phyloP scores from a whole-genome alignment of 2,797 vertebrate genomes.

The Pseudotriccus pelzelni region DNA sequence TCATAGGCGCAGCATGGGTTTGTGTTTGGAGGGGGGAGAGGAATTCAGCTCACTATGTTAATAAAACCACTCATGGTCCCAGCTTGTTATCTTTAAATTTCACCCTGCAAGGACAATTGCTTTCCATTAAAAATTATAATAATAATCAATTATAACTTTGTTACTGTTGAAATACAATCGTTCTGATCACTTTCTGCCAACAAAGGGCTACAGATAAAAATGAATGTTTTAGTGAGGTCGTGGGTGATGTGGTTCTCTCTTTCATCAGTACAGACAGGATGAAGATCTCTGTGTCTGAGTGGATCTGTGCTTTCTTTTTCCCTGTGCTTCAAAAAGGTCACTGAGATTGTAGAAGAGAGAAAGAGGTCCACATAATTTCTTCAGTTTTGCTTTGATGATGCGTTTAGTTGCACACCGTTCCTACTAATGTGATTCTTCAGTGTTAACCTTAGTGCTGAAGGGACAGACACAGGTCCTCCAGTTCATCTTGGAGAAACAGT shows the following conservation, averaged over 20 bases:
- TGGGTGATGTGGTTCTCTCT: neutral
- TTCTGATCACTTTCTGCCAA: neutral
- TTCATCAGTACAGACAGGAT: neutral
- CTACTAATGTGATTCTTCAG: neutral
- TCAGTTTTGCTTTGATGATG: neutral
- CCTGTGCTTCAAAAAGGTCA: neutral
- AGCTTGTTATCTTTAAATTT: conserved; percentile 44
- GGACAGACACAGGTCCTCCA: neutral
- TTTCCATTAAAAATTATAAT: conserved; percentile 4
- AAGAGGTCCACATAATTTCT: neutral
- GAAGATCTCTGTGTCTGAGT: rapidly evolving
- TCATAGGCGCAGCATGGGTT: conserved; percentile 27
- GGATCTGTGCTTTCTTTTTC: neutral
- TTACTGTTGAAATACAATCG: neutral
- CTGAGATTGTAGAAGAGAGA: neutral
- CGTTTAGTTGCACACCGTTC: neutral
- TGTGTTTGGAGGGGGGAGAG: neutral
- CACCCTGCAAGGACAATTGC: conserved; percentile 23
- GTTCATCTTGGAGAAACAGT: neutral
- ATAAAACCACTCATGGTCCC: neutral
- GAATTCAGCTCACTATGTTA: conserved; percentile 1
- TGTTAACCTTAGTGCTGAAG: neutral
- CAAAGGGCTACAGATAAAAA: neutral
- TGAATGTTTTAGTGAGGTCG: neutral
- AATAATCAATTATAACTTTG: neutral